A percentile compares a stretch with the other conserved stretches of the same genome.
These are phyloP conservation scores for Seriola aureovittata DNA, from an alignment of 2,113 vertebrate species.

Conservation along the genomic window DNA sequence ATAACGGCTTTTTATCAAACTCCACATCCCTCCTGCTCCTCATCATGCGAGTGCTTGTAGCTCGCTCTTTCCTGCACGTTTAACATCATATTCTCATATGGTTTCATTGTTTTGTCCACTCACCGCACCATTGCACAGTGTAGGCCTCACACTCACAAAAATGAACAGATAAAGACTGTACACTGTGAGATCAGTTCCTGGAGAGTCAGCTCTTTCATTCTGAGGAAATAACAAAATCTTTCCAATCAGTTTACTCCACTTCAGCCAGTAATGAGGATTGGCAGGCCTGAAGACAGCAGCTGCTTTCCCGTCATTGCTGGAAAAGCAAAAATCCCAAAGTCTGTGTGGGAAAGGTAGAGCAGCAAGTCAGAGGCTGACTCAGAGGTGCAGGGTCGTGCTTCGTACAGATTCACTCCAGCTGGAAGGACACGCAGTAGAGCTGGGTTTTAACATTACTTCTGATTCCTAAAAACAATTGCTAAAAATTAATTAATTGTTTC, in stretches of 20 bases:
- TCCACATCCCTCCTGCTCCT: not conserved
- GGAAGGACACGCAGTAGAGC: not conserved
- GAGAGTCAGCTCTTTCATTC: constrained; percentile 23
- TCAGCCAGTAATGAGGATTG: constrained; percentile 56
- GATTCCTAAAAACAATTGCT: constrained; percentile 29
- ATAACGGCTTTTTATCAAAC: not conserved
- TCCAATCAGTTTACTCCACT: constrained; percentile 55
- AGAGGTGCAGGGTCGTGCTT: not conserved
- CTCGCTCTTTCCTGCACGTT: not conserved
- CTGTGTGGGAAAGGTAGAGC: constrained; percentile 16
- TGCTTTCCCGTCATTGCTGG: constrained; percentile 35
- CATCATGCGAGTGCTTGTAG: not conserved
- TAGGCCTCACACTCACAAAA: constrained; percentile 15
- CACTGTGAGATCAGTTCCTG: not conserved
- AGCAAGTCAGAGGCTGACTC: constrained; percentile 31
- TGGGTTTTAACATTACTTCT: not conserved
- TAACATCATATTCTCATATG: constrained; percentile 2
- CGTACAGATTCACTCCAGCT: not conserved
- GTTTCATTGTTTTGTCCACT: constrained; percentile 24
- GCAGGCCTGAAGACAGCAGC: constrained; percentile 41
- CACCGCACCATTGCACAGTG: constrained; percentile 10
- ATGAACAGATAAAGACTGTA: constrained; percentile 10
- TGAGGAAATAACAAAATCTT: constrained; percentile 56
- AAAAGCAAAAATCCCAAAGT: constrained; percentile 11
- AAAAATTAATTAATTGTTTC: constrained; percentile 43